Evolutionary conservation across 2,888 invertebrate species (phyloP), one percentile per base, ranked within the genome.

Genomic region (Rhabditoides inermis): DNA sequence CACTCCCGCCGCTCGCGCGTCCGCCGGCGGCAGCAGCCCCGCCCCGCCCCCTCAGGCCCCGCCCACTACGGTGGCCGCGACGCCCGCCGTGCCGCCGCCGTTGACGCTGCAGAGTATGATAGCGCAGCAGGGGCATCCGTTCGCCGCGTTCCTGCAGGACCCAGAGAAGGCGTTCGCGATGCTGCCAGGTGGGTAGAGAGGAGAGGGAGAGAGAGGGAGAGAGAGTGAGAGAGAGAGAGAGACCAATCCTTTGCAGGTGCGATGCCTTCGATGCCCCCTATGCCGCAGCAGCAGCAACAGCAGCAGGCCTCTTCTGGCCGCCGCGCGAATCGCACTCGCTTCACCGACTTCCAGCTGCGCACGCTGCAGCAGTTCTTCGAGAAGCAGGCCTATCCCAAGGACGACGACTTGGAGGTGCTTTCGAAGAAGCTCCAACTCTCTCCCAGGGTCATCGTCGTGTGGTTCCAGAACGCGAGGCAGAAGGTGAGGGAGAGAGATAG

Each of bases 331-430:
- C 85, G 98, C 66, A 98, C 98, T 45, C 84, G 98, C 70, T 98
- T 98, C 79, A 95, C 95, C n/a, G 98, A 99, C 77, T 92, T 92
- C 78, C 98, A 94, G 80, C 90, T 98, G 54, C 92, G 95, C 82
- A 90, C 94, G 18, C 82, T 98, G 58, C 98, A 98, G 81, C 95
- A 98, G 77, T 98, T 98, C 81, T 98, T 99, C 80, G 98, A 98
- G 79, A 92, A 92, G 77, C 98, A 66, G 79, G 95, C 98, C 35
- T 99, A 99, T 81, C 98, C 98, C 26, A 99, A 99, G 82, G 95
- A 98, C 79, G 95, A 95, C 78, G 95, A 98, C 81, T 82, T 67
- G 32, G 67, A 98, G 80, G 91, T 94, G 79, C 82, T 98, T 57
- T 94, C 94, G 51, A 94, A 94, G 78, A 82, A 95, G 61, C 82